A percentile compares a stretch with the other conserved stretches of the same genome.
Evolutionary conservation across 2,888 invertebrate species (phyloP).

Genomic region (Sylvicola fuscatus): DNA sequence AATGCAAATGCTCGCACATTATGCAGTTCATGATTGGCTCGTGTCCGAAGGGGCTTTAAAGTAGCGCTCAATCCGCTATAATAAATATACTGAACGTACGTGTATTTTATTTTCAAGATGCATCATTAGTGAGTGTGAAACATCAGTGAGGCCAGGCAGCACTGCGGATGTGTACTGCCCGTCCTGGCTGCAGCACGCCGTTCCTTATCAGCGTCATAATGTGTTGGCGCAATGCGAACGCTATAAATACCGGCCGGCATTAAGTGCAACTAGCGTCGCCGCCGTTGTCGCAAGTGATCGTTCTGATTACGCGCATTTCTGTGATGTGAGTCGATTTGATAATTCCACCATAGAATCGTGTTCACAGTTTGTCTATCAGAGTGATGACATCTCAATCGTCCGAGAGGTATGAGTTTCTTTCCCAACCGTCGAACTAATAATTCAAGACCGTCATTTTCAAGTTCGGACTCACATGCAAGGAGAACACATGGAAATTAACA

Average conservation of each 20-base stretch:
- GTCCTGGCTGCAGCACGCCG: constrained; percentile 20
- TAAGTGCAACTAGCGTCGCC: not conserved
- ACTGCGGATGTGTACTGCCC: constrained; percentile 4
- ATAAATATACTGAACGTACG: too few species aligned
- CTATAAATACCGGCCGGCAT: not conserved
- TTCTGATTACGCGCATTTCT: constrained; percentile 10
- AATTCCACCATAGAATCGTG: constrained; percentile 20
- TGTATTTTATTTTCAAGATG: constrained; percentile 14
- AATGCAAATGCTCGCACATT: too few species aligned
- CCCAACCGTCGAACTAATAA: too few species aligned
- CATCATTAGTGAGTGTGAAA: not conserved
- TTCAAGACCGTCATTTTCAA: constrained; percentile 14
- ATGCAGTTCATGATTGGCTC: too few species aligned
- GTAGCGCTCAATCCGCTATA: too few species aligned
- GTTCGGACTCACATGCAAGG: constrained; percentile 39
- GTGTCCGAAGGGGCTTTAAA: too few species aligned
- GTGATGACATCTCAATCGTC: constrained; percentile 27
- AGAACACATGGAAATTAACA: constrained; percentile 34
- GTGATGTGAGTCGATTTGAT: constrained; percentile 22
- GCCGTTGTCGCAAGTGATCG: not conserved
- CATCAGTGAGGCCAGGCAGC: too few species aligned
- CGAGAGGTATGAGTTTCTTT: constrained; percentile 34
- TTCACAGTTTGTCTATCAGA: constrained; percentile 28
- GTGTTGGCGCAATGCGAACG: not conserved
- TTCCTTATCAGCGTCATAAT: constrained; percentile 15